These are phyloP conservation scores for Malaclemys terrapin DNA, from an alignment of 2,113 vertebrate genomes.

Conservation along the genomic window DNA sequence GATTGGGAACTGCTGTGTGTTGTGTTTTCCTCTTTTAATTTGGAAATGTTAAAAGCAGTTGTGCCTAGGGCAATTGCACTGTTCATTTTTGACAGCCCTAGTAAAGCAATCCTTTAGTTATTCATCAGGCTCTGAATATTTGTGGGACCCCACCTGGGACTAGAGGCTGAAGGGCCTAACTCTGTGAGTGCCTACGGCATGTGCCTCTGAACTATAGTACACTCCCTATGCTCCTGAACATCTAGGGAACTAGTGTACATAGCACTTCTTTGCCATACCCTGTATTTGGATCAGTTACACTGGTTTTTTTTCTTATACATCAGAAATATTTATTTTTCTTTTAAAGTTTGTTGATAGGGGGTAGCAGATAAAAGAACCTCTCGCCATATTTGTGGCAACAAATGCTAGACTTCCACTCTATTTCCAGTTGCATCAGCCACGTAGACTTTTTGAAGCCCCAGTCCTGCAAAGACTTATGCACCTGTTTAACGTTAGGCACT, in stretches of 20 bases:
- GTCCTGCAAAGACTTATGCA: neutral
- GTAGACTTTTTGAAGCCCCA: neutral
- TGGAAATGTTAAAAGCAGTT: fast-evolving
- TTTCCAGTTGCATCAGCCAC: neutral
- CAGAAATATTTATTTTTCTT: neutral
- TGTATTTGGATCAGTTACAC: neutral
- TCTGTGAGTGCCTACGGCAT: fast-evolving
- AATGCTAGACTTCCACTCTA: neutral
- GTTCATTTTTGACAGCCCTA: neutral
- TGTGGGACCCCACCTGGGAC: neutral
- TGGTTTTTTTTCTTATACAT: neutral
- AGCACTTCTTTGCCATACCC: neutral
- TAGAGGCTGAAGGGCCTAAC: neutral
- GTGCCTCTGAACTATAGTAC: neutral
- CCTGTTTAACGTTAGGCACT: neutral
- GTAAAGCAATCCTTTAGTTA: neutral
- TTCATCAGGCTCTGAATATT: neutral
- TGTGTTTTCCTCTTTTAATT: neutral
- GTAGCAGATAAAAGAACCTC: neutral
- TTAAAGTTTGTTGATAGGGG: neutral
- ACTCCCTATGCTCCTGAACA: neutral
- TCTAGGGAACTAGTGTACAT: neutral
- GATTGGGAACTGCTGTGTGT: neutral
- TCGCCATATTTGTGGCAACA: neutral
- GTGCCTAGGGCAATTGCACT: neutral